Conservation (phyloP, 1,140 invertebrate species). For the Triops cancriformis region DNA sequence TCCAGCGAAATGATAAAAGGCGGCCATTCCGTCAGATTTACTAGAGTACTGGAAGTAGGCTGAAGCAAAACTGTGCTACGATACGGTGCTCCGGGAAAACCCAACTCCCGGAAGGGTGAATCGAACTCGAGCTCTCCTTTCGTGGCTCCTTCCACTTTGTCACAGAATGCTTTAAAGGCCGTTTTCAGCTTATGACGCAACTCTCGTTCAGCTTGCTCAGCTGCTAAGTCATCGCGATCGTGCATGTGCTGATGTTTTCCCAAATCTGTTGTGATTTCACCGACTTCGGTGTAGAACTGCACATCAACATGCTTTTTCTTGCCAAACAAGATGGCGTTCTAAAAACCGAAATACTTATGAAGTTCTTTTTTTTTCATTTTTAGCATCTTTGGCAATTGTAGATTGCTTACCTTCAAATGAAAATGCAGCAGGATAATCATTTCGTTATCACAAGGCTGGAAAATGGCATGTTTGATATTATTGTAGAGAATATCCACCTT, state of each 20-base stretch:
- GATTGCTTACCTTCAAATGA: conserved; percentile 69
- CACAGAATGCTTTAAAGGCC: conserved; percentile 96
- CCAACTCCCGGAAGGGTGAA: conserved; percentile 93
- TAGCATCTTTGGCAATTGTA: too few relatives aligned
- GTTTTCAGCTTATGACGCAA: conserved; percentile 91
- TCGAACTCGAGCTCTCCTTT: conserved; percentile 98
- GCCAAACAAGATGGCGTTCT: conserved; percentile 97
- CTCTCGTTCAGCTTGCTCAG: conserved; percentile 96
- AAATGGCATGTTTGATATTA: conserved; percentile 99
- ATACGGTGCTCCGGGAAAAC: conserved; percentile 96
- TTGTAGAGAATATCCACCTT: conserved; percentile 99
- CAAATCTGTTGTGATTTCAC: conserved; percentile 98
- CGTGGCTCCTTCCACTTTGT: conserved; percentile 90
- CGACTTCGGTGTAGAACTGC: conserved; percentile 99
- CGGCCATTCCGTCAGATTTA: conserved; percentile 98
- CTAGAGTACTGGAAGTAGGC: conserved; percentile 91
- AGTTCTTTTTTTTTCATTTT: too few relatives aligned
- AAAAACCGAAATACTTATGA: too few relatives aligned
- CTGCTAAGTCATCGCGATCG: conserved; percentile 95
- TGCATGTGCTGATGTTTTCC: conserved; percentile 99
- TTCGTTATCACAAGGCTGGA: conserved; percentile 98
- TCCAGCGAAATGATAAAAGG: conserved; percentile 97
- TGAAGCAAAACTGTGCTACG: conserved; percentile 91
- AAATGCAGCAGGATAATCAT: conserved; percentile 99
- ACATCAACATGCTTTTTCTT: conserved; percentile 99